phyloP scores from a whole-genome alignment of 1,140 invertebrate species.

The Sycophaga agraensis region DNA sequence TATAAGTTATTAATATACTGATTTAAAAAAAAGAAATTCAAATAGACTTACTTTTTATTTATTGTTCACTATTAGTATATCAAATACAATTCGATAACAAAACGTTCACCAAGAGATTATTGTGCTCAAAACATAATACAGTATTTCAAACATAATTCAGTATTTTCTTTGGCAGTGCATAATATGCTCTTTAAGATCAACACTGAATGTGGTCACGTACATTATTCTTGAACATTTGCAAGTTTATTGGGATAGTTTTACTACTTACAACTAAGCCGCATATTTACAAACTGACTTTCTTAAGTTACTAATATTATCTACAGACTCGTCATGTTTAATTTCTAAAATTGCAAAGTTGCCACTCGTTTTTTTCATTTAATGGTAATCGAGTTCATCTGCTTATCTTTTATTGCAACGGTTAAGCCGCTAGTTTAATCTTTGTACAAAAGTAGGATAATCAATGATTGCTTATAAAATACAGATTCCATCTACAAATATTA shows the following conservation, averaged over 20 bases:
- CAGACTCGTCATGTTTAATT: constrained; percentile 8
- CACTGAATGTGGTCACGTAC: constrained; percentile 19
- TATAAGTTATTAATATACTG: neutral
- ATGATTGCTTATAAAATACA: constrained; percentile 26
- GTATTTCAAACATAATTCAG: too few relatives aligned
- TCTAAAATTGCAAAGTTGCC: constrained; percentile 14
- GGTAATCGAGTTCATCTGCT: constrained; percentile 24
- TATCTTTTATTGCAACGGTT: constrained; percentile 24
- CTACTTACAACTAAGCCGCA: constrained; percentile 15
- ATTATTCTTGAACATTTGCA: constrained; percentile 2
- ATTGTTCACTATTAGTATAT: constrained; percentile 29
- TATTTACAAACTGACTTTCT: constrained; percentile 23
- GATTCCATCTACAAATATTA: constrained; percentile 22
- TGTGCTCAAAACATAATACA: constrained; percentile 15
- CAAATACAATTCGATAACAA: constrained; percentile 32
- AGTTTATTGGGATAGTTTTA: neutral
- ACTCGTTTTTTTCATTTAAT: constrained; percentile 9
- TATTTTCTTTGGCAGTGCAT: too few relatives aligned
- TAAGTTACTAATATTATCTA: constrained; percentile 23
- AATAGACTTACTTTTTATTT: constrained; percentile 13
- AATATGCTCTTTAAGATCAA: too few relatives aligned
- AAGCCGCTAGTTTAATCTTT: constrained; percentile 17
- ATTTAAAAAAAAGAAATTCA: neutral
- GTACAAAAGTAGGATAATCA: constrained; percentile 27
- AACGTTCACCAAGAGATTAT: constrained; percentile 22